These are phyloP conservation scores for Schizothorax lantsangensis DNA, from an alignment of 2,797 vertebrate species.

Conservation along the genomic window DNA sequence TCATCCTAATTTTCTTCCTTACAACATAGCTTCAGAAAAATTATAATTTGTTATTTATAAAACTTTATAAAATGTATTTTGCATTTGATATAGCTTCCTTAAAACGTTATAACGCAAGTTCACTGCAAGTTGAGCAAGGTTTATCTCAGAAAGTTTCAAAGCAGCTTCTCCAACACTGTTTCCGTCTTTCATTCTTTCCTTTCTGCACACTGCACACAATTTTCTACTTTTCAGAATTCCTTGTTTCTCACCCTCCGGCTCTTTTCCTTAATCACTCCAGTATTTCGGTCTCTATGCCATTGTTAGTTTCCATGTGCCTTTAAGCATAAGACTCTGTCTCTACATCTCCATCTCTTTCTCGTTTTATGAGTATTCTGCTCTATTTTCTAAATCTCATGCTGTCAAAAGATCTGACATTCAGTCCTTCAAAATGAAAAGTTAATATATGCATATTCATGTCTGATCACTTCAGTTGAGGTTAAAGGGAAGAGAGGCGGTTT, in stretches of 20 bases:
- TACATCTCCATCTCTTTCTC: not conserved
- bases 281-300: not conserved
- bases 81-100: not conserved
- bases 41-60: not conserved
- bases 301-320: conserved; percentile 7
- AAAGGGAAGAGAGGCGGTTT: conserved; percentile 1
- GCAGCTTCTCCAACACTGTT: not conserved
- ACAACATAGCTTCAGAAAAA: too few species aligned
- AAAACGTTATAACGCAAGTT: not conserved
- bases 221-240: not conserved
- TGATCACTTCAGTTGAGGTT: conserved; percentile 13
- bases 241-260: not conserved
- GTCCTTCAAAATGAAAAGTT: conserved; percentile 28
- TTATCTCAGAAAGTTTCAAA: not conserved
- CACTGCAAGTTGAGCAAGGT: not conserved
- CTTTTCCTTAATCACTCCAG: not conserved
- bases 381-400: conserved; percentile 17
- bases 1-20: not conserved
- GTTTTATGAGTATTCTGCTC: conserved; percentile 21
- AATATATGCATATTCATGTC: conserved; percentile 42
- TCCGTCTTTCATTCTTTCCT: conserved; percentile 11
- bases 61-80: not conserved
- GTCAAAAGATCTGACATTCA: conserved; percentile 32
- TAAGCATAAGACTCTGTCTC: not conserved
- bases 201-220: not conserved